Conservation (phyloP, 2,113 vertebrate genomes). For the Scopus umbretta region DNA sequence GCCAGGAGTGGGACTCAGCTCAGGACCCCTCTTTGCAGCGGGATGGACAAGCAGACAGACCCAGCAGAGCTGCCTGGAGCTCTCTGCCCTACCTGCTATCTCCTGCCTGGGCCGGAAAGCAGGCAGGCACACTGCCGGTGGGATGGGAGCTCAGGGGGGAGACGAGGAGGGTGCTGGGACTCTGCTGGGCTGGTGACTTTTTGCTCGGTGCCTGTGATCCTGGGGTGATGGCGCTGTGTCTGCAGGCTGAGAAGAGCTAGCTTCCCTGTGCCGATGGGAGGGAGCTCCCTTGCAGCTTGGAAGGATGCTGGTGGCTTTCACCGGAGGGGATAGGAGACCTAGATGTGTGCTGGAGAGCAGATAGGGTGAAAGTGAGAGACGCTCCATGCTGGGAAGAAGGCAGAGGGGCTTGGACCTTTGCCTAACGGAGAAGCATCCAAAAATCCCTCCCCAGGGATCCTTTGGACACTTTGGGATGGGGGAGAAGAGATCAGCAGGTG, state of each 20-base stretch:
- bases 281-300: neutral
- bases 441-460: neutral
- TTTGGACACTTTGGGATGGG: neutral
- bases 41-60: neutral
- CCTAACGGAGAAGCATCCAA: neutral
- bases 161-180: neutral
- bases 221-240: neutral
- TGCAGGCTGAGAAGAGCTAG: neutral
- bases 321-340: neutral
- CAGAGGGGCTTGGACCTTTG: neutral
- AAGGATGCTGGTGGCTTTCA: neutral
- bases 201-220: neutral
- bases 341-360: accelerated
- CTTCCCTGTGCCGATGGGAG: accelerated
- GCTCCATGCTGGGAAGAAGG: neutral
- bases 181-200: neutral
- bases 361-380: neutral
- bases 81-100: neutral
- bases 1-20: neutral
- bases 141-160: neutral
- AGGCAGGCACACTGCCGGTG: accelerated
- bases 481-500: neutral
- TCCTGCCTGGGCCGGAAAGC: neutral
- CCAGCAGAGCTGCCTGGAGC: neutral
- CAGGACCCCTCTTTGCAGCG: accelerated